A percentile compares a stretch with the other conserved stretches of the same genome.
Conservation (phyloP, 92 coral and sea anemone species). For the Palythoa grandiflora region DNA sequence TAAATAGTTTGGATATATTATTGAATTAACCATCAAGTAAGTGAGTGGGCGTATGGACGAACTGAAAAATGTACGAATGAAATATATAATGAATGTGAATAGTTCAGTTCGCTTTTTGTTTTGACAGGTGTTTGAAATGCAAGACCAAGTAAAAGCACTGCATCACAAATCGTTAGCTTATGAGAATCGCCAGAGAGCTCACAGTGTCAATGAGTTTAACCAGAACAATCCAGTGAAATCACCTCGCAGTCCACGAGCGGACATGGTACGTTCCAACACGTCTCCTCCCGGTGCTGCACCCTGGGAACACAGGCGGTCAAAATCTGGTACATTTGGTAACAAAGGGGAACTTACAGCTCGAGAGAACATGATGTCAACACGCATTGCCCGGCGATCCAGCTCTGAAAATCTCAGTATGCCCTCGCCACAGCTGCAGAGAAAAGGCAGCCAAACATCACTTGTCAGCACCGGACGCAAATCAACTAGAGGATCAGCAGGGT, state of each 20-base stretch:
- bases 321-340: conserved; percentile 37
- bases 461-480: conserved; percentile 48
- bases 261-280: conserved; percentile 53
- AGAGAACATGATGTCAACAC: conserved; percentile 71
- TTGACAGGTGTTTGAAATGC: conserved; percentile 89
- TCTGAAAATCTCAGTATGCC: conserved; percentile 73
- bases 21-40: too few species aligned
- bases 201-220: conserved; percentile 74
- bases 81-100: too few species aligned
- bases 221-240: conserved; percentile 63
- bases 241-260: conserved; percentile 77
- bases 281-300: conserved; percentile 29
- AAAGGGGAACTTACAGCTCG: conserved; percentile 22
- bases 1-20: too few species aligned
- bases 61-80: too few species aligned
- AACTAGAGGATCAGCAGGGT: conserved; percentile 37
- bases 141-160: conserved; percentile 84
- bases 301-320: conserved; percentile 43
- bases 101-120: background rate
- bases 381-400: conserved; percentile 85
- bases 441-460: conserved; percentile 39
- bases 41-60: too few species aligned
- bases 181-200: conserved; percentile 77
- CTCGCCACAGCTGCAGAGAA: conserved; percentile 40
- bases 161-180: conserved; percentile 87